Base-by-base conservation (phyloP, 2,113 vertebrate genomes). In the Eurypyga helias region DNA sequence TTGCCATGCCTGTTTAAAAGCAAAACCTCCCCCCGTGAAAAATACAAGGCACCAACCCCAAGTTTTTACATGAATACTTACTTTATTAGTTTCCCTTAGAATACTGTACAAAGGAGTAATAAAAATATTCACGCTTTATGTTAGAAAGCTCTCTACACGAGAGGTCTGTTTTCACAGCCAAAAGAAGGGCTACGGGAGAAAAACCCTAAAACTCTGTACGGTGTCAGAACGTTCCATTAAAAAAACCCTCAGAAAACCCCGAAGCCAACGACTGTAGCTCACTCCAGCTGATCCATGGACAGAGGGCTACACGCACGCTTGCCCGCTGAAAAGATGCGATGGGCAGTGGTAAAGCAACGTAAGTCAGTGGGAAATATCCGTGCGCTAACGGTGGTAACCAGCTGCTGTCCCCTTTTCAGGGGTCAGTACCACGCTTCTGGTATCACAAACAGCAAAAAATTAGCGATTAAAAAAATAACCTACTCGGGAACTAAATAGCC, bases 91-190 rank as follows among this genome's bases (percentile, higher is more conserved):
- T 34, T 94, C 93, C 98, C 96, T 98, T 91, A 94, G 97, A 98
- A 97, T 97, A 95, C 97, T 98, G 98, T 98, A 98, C 98, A 98
- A 98, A 98, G 98, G 97, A 97, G 94, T 98, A 97, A 97, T 98
- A 98, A 98, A 98, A 98, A 98, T 98, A 98, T 98, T 98, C 98
- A 98, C 97, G 97, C 98, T 97, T 98, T 95, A 92, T 97, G 96
- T 98, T 98, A 98, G 97, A 98, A 98, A 98, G 98, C 98, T 98
- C 91, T 96, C 93, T 94, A 98, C 84, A 67, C 84, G 97, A 98
- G 97, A 96, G 87, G 95, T 61, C 82, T 88, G 90, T 97, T 86
- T 94, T 96, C 94, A 97, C 94, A 89, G 48, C 91, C 97, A 96
- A 86, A 89, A 65, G 73, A 80, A 72, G 70, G 54, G 76, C 70